Base-by-base conservation (phyloP, 1,140 invertebrate species). In the Psilanteris sp. region DNA sequence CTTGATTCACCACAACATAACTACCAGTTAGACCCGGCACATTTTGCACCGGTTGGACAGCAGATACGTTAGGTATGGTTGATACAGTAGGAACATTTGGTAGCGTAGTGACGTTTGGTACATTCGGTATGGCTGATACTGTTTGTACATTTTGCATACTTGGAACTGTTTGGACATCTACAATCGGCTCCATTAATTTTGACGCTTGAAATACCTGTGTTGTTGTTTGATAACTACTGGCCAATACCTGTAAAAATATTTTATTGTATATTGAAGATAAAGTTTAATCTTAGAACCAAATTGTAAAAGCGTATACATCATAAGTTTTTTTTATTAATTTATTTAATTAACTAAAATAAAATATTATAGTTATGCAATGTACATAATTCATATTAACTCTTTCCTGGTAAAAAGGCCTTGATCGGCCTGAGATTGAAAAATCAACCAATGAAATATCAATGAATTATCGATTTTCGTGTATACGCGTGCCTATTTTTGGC, bases 181-280 rank as follows among this genome's bases (percentile, higher is more conserved):
- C 91, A 52, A 94, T 91, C 0, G 93, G 94, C 80, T 94, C 93
- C 83, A 94, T 92, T 0, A 87, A 66, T 85, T 95, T 95, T 61
- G 93, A 94, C 0, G 94, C 93, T 89, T 95, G 93, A 81, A 93
- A 93, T 22, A 94, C 92, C 88, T 95, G 94, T 0, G 94, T 95
- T 3, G 94, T 93, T 0, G 93, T 94, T 29, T 94, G 93, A 83
- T 94, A 94, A 82, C 93, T 94, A 75, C 93, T 94, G 16, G 93
- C 92, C 4, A 94, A 85, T 6, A 94, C 92, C 32, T 94, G 26
- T 3, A 41, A 36, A n/a, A n/a, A n/a, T n/a, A n/a, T n/a, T n/a
- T n/a, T n/a, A n/a, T n/a, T n/a, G n/a, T n/a, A n/a, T n/a, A n/a
- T n/a, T n/a, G n/a, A n/a, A n/a, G n/a, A n/a, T n/a, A n/a, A n/a